These are phyloP conservation scores for Hoplostethus mediterraneus DNA, from an alignment of 2,797 vertebrate species.

Conservation along the genomic window DNA sequence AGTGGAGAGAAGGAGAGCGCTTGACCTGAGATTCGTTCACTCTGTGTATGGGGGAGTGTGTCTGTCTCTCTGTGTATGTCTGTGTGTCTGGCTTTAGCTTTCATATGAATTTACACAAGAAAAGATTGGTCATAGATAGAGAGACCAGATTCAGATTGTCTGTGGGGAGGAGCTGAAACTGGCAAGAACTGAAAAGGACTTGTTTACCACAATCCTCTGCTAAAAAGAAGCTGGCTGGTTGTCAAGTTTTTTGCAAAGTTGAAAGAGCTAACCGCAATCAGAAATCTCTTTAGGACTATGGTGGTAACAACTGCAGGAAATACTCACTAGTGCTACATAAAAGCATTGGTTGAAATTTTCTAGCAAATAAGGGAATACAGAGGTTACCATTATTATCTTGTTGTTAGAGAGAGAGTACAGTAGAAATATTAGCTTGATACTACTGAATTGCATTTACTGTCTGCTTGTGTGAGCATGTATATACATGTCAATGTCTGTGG, in stretches of 20 bases:
- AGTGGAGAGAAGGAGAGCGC: slow-evolving; percentile 31
- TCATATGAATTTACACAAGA: slow-evolving; percentile 11
- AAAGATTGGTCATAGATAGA: background rate
- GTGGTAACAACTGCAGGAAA: background rate
- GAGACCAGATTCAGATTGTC: slow-evolving; percentile 10
- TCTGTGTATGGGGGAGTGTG: slow-evolving; percentile 45
- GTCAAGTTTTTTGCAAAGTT: slow-evolving; percentile 21
- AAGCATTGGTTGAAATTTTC: no score
- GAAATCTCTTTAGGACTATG: slow-evolving; percentile 22
- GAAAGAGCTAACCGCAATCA: slow-evolving; percentile 32
- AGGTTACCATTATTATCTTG: background rate
- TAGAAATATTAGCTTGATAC: slow-evolving; percentile 1
- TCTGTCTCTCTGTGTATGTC: slow-evolving; percentile 18
- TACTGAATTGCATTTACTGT: slow-evolving; percentile 42
- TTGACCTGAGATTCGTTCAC: slow-evolving; percentile 64
- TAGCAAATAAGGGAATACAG: no score
- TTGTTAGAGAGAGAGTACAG: background rate
- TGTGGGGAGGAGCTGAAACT: slow-evolving; percentile 1
- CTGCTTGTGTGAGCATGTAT: slow-evolving; percentile 29
- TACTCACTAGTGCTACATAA: no score
- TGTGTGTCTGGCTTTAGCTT: slow-evolving; percentile 18
- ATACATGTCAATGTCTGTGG: slow-evolving; percentile 41
- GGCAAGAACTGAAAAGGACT: slow-evolving; percentile 23
- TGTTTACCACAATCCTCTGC: slow-evolving; percentile 10
- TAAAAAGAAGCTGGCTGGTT: slow-evolving; percentile 18